Evolutionary conservation across 2,888 invertebrate genomes (phyloP), one percentile per base, ranked within the genome.

Genomic region (Hemicrepidius hirtus): DNA sequence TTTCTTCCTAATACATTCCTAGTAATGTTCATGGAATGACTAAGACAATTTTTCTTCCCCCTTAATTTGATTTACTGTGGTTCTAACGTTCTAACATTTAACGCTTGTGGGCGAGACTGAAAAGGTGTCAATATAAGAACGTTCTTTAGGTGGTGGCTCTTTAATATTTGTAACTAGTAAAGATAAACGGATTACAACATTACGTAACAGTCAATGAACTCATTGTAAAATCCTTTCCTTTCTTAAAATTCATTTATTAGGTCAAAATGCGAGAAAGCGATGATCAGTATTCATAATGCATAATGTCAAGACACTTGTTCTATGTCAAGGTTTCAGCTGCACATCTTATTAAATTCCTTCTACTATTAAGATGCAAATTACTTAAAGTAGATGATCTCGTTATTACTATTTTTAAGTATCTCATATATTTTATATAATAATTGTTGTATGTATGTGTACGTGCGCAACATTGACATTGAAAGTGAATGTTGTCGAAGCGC

Each of bases 101-200:
- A 5, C 24, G 5, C 2, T 5, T 24, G 24, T 24, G 24, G 5
- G 24, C 24, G 24, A 3, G 3, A 24, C 2, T 24, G 24, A 5
- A 24, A 24, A 24, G 32, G 32, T 9, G 32, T 32, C 32, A 9
- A 9, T 28, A 32, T 1, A 6, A 32, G 9, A 32, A 32, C 4
- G 1, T 5, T 32, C 9, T 5, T 32, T 32, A 32, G 20, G 46
- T 46, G 10, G 46, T 4, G 40, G 18, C 10, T 16, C 10, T 2
- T 46, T 20, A 10, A 20, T 16, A 20, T 46, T 0, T 16, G 6
- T 13, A 44, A 3, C 10, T 16, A 12, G 50, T 44, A 6, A 9
- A 32, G 32, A 5, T 32, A 9, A 32, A 32, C 32, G 32, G 6
- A 13, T 46, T 46, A 88, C 46, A 20, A 16, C 46, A 46, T 46